These are phyloP conservation scores for Halichoerus grypus DNA, from an alignment of 2,113 vertebrate genomes.

Conservation along the genomic window DNA sequence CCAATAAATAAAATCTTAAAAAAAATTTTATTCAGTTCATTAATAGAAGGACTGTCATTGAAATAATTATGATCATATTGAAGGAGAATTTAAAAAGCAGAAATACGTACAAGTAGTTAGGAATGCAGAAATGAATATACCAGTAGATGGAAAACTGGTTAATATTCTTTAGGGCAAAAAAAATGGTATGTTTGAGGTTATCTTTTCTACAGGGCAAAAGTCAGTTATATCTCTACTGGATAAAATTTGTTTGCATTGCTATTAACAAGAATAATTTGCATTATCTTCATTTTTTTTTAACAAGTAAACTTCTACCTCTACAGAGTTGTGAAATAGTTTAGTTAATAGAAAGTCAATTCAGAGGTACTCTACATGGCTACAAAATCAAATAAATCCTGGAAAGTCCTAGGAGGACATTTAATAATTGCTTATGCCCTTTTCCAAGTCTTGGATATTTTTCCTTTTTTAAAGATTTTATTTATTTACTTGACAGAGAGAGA, in stretches of 20 bases:
- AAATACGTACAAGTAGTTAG: background rate
- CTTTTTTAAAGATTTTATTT: background rate
- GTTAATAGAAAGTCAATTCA: background rate
- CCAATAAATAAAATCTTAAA: background rate
- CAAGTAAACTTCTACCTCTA: background rate
- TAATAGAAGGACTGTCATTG: background rate
- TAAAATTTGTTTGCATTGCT: background rate
- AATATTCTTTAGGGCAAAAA: background rate
- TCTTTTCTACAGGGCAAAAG: background rate
- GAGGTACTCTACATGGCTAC: background rate
- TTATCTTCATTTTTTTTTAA: background rate
- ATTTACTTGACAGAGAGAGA: too few relatives aligned
- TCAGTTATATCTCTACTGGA: background rate
- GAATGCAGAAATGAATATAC: conserved; percentile 16
- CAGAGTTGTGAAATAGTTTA: background rate
- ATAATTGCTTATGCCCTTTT: background rate
- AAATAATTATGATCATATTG: background rate
- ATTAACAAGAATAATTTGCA: background rate
- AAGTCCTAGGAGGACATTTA: background rate
- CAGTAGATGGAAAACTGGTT: background rate
- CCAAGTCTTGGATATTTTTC: background rate
- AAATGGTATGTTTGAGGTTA: background rate
- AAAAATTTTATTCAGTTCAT: background rate
- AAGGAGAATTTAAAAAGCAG: background rate
- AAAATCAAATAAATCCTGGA: background rate